Conservation (phyloP, 2,113 vertebrate genomes). For the Hassar affinis region DNA sequence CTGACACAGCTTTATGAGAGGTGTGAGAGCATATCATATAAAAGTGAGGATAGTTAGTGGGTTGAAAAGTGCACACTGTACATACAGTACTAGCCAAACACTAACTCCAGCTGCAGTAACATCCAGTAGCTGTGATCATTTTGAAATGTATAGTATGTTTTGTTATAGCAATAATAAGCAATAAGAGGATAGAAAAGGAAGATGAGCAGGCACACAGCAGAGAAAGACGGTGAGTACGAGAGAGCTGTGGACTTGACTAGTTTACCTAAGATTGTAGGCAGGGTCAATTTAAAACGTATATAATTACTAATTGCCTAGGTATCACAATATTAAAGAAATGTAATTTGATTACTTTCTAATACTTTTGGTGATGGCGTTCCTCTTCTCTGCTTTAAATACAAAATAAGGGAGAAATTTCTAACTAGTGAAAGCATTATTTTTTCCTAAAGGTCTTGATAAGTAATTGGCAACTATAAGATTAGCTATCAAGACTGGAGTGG, state of each 20-base stretch:
- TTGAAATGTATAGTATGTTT: neutral
- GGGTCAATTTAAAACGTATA: too few relatives aligned
- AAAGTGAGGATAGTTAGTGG: neutral
- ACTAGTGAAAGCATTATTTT: too few relatives aligned
- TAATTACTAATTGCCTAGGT: too few relatives aligned
- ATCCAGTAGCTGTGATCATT: neutral
- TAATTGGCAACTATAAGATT: too few relatives aligned
- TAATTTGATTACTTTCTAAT: too few relatives aligned
- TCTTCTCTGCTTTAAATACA: too few relatives aligned
- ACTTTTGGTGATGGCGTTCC: too few relatives aligned
- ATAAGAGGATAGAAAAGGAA: neutral
- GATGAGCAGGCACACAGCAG: neutral
- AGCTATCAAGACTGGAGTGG: too few relatives aligned
- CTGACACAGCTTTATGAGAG: neutral
- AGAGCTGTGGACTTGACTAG: neutral
- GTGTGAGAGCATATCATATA: neutral
- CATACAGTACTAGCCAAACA: neutral
- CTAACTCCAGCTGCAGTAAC: neutral
- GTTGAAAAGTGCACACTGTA: neutral
- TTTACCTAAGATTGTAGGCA: too few relatives aligned
- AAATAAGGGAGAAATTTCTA: too few relatives aligned
- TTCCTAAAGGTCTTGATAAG: too few relatives aligned
- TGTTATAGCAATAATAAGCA: neutral
- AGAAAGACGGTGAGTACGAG: neutral
- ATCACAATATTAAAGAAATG: too few relatives aligned